Evolutionary conservation across 1,140 invertebrate genomes (phyloP), one percentile per base, ranked within the genome.

Genomic region (Zaprionus gabonicus): DNA sequence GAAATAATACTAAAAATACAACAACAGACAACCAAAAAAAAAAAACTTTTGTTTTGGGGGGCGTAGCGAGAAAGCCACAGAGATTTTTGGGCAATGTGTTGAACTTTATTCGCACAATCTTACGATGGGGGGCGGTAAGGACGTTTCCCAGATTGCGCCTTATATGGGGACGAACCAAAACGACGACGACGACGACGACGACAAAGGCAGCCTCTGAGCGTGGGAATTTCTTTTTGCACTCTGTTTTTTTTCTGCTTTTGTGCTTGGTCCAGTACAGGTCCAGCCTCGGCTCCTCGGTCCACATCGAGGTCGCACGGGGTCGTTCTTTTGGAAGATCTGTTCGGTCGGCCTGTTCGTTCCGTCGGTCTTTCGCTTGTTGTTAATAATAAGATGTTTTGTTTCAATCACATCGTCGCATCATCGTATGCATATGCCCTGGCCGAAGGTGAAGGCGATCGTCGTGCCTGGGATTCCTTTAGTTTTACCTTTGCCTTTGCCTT

Each of bases 361-460:
- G 55, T 58, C 57, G 66, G 17, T 65, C 63, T 55, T 34, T 63
- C 78, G 77, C 62, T 85, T 71, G 84, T 81, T 73, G 84, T 75
- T 88, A 84, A 90, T 88, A 88, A 88, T 88, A 88, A 88, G 84
- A 90, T 90, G 84, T 90, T 87, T 90, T 90, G 85, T 90, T 88
- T 88, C 84, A 88, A 88, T 88, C 84, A 88, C 84, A 88, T 88
- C 85, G 80, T 75, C 83, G 84, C 83, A 83, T 78, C 80, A 87
- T 82, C 68, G 62, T 71, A 75, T 87, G 71, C 71, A 83, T 80
- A 78, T 67, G 53, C 55, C 44, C n/a, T 59, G 58, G 23, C 56
- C 67, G 72, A 75, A 55, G 72, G 58, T 76, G 60, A 63, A 71
- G 73, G 63, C 55, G 62, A 72, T 76, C 62, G 27, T 66, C n/a